phyloP scores from a whole-genome alignment of 53 echinoderm and acorn worm species.

The Mesocentrotus franciscanus region DNA sequence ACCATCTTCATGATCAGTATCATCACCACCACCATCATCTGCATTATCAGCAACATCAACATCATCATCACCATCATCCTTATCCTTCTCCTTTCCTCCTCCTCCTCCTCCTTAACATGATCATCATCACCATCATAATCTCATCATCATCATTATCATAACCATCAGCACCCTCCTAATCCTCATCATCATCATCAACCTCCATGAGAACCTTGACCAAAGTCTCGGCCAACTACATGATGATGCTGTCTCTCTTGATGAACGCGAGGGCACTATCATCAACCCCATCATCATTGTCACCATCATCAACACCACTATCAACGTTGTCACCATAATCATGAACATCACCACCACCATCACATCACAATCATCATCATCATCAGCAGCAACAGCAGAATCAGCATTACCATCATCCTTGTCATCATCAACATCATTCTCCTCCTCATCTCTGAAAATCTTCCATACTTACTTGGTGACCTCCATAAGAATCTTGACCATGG shows the following conservation, averaged over 20 bases:
- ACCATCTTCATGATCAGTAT: constrained; percentile 33
- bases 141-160: not conserved
- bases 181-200: too few relatives aligned
- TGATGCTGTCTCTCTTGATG: too few relatives aligned
- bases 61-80: constrained; percentile 6
- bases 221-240: too few relatives aligned
- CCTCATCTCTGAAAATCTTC: not conserved
- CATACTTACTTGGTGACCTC: constrained; percentile 84
- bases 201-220: too few relatives aligned
- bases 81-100: not conserved
- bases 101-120: not conserved
- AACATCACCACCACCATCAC: not conserved
- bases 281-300: not conserved
- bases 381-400: not conserved
- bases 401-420: not conserved
- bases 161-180: not conserved
- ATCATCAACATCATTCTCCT: not conserved
- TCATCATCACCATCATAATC: constrained; percentile 1
- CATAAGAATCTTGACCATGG: constrained; percentile 83
- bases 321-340: not conserved
- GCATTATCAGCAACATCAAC: not conserved
- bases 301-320: constrained; percentile 7
- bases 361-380: not conserved
- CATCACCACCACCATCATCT: not conserved
- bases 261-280: not conserved